Conservation (phyloP, 2,888 invertebrate genomes). For the Pasiphila rectangulata region DNA sequence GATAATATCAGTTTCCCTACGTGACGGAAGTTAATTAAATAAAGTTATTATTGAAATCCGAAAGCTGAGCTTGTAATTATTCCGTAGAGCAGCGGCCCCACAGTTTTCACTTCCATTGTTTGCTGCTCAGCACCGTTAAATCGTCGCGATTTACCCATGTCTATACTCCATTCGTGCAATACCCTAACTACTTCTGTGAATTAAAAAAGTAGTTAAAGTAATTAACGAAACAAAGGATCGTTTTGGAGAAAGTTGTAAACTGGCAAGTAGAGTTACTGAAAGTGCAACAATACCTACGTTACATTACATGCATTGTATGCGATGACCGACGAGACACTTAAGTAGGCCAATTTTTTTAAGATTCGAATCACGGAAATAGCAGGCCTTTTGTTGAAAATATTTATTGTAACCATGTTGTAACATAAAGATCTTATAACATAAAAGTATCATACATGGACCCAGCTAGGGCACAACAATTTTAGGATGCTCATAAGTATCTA, state of each 20-base stretch:
- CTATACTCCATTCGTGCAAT: constrained; percentile 22
- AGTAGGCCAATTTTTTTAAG: too few species aligned
- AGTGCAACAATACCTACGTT: background rate
- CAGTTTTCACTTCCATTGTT: constrained; percentile 76
- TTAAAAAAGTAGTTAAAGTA: constrained; percentile 21
- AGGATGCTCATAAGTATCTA: too few species aligned
- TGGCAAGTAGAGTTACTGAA: background rate
- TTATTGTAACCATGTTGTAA: too few species aligned
- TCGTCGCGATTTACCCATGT: constrained; percentile 38
- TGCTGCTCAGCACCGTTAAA: constrained; percentile 65
- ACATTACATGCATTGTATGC: background rate
- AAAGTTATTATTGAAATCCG: constrained; percentile 43
- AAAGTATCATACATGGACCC: too few species aligned
- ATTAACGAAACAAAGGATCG: constrained; percentile 20
- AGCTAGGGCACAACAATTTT: too few species aligned
- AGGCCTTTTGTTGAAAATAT: too few species aligned
- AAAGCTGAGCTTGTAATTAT: constrained; percentile 60
- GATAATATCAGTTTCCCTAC: too few species aligned
- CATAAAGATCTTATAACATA: too few species aligned
- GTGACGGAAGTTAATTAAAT: background rate
- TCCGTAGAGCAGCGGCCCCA: constrained; percentile 54
- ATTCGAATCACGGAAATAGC: too few species aligned
- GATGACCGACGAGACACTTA: background rate
- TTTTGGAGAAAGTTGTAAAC: constrained; percentile 22
- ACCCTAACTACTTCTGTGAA: constrained; percentile 1